phyloP scores from a whole-genome alignment of 2,113 vertebrate species.

The Pontoporia blainvillei region DNA sequence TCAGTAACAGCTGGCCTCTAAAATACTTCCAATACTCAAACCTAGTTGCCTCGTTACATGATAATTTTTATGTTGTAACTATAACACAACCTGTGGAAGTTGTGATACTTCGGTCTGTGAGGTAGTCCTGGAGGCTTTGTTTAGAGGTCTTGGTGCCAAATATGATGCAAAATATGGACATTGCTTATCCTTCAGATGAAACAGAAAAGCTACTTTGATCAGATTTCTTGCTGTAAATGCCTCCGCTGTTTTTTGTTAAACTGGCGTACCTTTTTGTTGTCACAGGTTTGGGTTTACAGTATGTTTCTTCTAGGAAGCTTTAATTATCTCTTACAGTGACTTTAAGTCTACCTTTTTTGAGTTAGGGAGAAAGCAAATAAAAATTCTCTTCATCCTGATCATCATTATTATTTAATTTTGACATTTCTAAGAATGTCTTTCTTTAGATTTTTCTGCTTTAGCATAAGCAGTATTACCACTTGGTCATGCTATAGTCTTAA shows the following conservation, averaged over 20 bases:
- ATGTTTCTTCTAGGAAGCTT: conserved; percentile 23
- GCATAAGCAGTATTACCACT: not conserved
- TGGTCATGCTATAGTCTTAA: not conserved
- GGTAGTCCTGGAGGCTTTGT: not conserved
- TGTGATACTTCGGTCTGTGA: not conserved
- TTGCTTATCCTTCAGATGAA: not conserved
- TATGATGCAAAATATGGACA: not conserved
- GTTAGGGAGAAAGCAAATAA: not conserved
- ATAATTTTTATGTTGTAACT: not conserved
- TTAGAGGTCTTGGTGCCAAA: not conserved
- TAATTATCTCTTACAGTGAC: not conserved
- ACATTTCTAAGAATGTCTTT: not conserved
- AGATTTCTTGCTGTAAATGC: not conserved
- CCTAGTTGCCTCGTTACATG: no score
- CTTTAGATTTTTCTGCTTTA: not conserved
- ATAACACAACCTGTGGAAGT: not conserved
- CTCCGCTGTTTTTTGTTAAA: not conserved
- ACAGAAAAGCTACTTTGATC: not conserved
- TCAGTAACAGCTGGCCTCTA: not conserved
- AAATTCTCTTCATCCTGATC: not conserved
- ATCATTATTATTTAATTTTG: not conserved
- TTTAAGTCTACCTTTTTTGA: not conserved
- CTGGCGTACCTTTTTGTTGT: not conserved
- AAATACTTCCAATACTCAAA: fast-evolving
- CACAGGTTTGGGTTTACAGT: not conserved